Percentiles rank a stretch among this genome's conserved stretches.
phyloP scores from a whole-genome alignment of 2,888 invertebrate genomes.

The Julus scanicus region DNA sequence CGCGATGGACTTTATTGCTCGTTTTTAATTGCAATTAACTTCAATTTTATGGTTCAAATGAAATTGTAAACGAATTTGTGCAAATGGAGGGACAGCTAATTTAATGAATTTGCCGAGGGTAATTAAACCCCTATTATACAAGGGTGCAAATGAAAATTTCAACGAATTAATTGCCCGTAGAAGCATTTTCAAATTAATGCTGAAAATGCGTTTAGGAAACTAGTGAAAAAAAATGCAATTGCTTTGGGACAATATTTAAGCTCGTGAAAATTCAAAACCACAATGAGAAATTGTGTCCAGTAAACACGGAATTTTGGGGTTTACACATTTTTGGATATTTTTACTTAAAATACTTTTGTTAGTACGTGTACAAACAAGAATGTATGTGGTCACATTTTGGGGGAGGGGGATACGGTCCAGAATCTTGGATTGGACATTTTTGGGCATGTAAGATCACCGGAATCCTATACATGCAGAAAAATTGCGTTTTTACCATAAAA shows the following conservation, averaged over 20 bases:
- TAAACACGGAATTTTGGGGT: no score
- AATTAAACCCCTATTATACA: neutral
- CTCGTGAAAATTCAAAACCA: neutral
- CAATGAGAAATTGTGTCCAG: neutral
- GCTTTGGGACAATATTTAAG: neutral
- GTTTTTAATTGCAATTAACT: conserved; percentile 36
- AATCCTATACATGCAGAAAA: no score
- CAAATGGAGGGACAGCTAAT: conserved; percentile 10
- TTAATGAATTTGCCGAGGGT: conserved; percentile 13
- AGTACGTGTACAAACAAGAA: no score
- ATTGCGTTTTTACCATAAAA: no score
- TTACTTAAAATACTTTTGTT: no score
- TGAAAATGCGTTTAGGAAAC: neutral
- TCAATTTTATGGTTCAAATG: conserved; percentile 17
- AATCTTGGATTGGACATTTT: no score
- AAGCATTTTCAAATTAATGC: neutral
- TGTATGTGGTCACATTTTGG: no score
- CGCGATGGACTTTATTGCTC: conserved; percentile 24
- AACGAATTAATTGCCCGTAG: conserved; percentile 11
- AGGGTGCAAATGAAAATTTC: conserved; percentile 19
- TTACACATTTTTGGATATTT: no score
- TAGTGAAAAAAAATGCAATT: neutral
- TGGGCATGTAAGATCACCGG: no score
- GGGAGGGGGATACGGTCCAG: no score
- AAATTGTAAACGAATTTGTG: conserved; percentile 29